Conservation (phyloP, 2,888 invertebrate species). For the Amiota communis region DNA sequence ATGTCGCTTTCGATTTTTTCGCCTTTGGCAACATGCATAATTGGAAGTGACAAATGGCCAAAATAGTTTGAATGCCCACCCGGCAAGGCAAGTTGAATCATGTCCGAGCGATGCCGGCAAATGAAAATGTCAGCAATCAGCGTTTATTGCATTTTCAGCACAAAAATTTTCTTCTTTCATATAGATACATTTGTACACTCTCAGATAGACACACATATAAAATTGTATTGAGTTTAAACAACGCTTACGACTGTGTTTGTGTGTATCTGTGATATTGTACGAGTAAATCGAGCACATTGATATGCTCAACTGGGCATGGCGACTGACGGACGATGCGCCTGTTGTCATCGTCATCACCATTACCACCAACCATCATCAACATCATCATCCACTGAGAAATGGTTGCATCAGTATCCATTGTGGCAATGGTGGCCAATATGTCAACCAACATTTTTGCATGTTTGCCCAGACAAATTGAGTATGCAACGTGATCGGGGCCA, state of each 20-base stretch:
- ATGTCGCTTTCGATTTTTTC: constrained; percentile 12
- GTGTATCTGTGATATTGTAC: constrained; percentile 5
- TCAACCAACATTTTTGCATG: constrained; percentile 40
- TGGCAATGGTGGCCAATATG: constrained; percentile 38
- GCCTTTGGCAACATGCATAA: constrained; percentile 18
- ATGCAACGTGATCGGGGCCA: constrained; percentile 21
- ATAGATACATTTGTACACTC: not conserved
- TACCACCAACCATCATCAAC: not conserved
- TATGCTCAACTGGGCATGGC: constrained; percentile 20
- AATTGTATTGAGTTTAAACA: too few relatives aligned
- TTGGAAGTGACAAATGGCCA: constrained; percentile 29
- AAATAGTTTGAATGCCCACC: constrained; percentile 20
- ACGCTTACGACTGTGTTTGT: not conserved
- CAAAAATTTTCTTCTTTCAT: constrained; percentile 33
- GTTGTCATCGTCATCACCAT: not conserved
- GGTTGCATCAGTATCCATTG: not conserved
- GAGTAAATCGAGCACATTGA: constrained; percentile 25
- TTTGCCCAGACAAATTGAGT: constrained; percentile 23
- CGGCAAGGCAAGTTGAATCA: constrained; percentile 6
- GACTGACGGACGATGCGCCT: not conserved
- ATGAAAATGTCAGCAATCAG: constrained; percentile 60
- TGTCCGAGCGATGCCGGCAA: not conserved
- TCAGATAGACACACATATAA: too few relatives aligned
- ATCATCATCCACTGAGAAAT: not conserved
- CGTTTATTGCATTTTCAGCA: constrained; percentile 58